Conservation (phyloP, 2,797 vertebrate species). For the Bufotes viridis region DNA sequence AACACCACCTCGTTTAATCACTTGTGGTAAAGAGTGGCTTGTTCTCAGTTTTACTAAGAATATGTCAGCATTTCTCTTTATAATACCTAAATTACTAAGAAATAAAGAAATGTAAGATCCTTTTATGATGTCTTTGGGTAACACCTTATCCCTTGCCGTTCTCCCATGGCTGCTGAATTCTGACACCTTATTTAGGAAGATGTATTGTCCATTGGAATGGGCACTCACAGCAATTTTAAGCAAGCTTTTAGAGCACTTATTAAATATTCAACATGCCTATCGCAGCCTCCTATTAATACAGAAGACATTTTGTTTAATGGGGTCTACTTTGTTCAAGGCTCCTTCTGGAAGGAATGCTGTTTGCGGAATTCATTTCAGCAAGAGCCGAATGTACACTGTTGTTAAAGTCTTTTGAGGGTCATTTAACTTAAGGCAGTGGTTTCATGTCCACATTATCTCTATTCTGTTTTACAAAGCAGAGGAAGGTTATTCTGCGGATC, state of each 20-base stretch:
- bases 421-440: neutral
- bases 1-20: neutral
- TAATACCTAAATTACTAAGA: constrained; percentile 42
- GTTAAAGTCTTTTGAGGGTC: constrained; percentile 29
- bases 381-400: neutral
- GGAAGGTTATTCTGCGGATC: neutral
- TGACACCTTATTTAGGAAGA: constrained; percentile 61
- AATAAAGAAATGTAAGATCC: constrained; percentile 23
- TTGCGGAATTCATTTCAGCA: constrained; percentile 15
- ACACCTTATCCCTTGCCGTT: constrained; percentile 18
- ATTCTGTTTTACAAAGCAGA: neutral
- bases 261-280: constrained; percentile 61
- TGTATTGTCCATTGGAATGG: constrained; percentile 59
- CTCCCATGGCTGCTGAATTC: constrained; percentile 53
- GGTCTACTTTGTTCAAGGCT: constrained; percentile 56
- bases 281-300: constrained; percentile 57
- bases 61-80: constrained; percentile 12
- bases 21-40: neutral
- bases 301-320: constrained; percentile 59
- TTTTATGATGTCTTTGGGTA: constrained; percentile 28
- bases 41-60: neutral
- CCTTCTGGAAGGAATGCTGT: constrained; percentile 20
- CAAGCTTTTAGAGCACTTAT: constrained; percentile 57
- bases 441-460: neutral
- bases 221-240: constrained; percentile 62